phyloP scores from a whole-genome alignment of 92 coral and sea anemone genomes.

The Virgularia gustaviana region DNA sequence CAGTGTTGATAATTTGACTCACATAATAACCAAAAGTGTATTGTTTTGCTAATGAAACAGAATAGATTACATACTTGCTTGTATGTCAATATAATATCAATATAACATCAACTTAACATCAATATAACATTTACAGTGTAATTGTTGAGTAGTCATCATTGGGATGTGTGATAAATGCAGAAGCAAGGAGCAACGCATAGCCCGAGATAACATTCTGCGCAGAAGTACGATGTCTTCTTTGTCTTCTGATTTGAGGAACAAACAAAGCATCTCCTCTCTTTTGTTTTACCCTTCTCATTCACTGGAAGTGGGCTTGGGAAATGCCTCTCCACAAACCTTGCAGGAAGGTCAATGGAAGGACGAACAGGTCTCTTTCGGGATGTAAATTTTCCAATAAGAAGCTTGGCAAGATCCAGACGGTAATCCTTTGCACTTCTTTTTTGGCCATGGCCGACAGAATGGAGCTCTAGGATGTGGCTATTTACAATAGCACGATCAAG shows the following conservation, averaged over 20 bases:
- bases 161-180: no score
- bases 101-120: no score
- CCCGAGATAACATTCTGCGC: constrained; percentile 36
- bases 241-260: background rate
- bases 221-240: background rate
- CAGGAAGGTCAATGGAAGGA: constrained; percentile 34
- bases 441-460: constrained; percentile 22
- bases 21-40: no score
- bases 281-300: constrained; percentile 25
- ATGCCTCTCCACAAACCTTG: no score
- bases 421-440: constrained; percentile 7
- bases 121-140: no score
- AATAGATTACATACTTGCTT: no score
- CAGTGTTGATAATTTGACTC: no score
- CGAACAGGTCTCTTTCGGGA: constrained; percentile 29
- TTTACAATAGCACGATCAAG: constrained; percentile 17
- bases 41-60: no score
- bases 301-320: constrained; percentile 34
- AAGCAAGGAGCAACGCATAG: constrained; percentile 37
- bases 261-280: constrained; percentile 34
- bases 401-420: constrained; percentile 20
- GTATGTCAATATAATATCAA: no score
- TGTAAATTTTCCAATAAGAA: constrained; percentile 38
- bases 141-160: no score
- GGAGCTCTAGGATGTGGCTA: constrained; percentile 13